Conservation (phyloP, 2,113 vertebrate genomes). For the Oryzias curvinotus region DNA sequence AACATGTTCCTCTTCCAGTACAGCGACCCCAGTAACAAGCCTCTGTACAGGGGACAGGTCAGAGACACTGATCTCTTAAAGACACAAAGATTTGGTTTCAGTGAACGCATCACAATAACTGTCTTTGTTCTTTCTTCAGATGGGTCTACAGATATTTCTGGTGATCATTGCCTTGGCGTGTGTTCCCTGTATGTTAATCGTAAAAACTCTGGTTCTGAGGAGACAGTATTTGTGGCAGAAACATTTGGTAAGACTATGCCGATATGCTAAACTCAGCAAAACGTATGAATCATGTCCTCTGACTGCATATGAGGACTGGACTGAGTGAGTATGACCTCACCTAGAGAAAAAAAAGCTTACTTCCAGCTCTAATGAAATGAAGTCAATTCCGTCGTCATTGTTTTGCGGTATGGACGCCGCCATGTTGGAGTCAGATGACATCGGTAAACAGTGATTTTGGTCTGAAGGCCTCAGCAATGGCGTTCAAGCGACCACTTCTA, state of each 20-base stretch:
- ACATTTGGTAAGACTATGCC: slow-evolving; percentile 82
- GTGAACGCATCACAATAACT: not conserved
- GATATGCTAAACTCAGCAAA: not conserved
- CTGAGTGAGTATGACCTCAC: no score
- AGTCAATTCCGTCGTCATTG: no score
- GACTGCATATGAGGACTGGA: no score
- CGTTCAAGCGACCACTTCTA: no score
- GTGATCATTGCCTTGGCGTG: slow-evolving; percentile 89
- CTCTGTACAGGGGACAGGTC: slow-evolving; percentile 95
- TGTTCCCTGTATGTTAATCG: slow-evolving; percentile 92
- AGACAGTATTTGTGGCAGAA: slow-evolving; percentile 86
- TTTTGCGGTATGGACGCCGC: no score
- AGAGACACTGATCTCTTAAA: not conserved
- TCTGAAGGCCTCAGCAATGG: no score
- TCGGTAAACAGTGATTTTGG: no score
- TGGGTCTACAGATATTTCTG: slow-evolving; percentile 86
- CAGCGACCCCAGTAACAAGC: slow-evolving; percentile 75
- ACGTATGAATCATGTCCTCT: not conserved
- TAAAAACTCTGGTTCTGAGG: slow-evolving; percentile 90
- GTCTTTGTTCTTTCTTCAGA: slow-evolving; percentile 63
- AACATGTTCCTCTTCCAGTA: slow-evolving; percentile 99
- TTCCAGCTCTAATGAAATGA: no score
- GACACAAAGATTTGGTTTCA: not conserved
- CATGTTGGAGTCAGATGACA: no score
- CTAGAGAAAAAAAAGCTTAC: no score